Conservation (phyloP, 2,888 invertebrate genomes). For the Arenicola marina region DNA sequence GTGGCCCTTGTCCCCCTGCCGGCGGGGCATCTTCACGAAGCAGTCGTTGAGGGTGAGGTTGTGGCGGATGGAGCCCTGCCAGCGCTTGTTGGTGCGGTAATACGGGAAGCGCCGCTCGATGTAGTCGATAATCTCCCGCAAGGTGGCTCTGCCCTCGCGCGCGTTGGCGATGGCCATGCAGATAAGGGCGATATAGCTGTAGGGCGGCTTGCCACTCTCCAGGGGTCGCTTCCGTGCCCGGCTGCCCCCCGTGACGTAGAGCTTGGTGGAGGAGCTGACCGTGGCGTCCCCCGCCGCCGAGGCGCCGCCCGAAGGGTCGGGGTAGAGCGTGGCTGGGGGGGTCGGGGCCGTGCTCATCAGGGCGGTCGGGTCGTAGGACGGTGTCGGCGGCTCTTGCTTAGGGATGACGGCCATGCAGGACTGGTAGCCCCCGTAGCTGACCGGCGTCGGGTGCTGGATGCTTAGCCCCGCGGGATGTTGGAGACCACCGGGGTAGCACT, state of each 20-base stretch:
- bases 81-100: slow-evolving; percentile 45
- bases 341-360: too few relatives aligned
- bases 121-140: slow-evolving; percentile 48
- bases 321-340: not conserved
- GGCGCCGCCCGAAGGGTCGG: not conserved
- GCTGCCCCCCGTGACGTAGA: slow-evolving; percentile 10
- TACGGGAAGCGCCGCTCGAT: slow-evolving; percentile 45
- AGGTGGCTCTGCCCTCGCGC: slow-evolving; percentile 36
- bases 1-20: slow-evolving; percentile 48
- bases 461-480: too few relatives aligned
- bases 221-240: slow-evolving; percentile 41
- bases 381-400: too few relatives aligned
- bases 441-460: too few relatives aligned
- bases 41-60: slow-evolving; percentile 54
- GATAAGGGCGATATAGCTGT: slow-evolving; percentile 50
- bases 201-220: slow-evolving; percentile 50
- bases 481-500: too few relatives aligned
- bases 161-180: slow-evolving; percentile 51
- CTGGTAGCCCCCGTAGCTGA: too few relatives aligned
- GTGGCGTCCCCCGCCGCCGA: not conserved
- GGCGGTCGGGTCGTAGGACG: too few relatives aligned
- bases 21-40: slow-evolving; percentile 46
- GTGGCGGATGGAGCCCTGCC: slow-evolving; percentile 52
- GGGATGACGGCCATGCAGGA: too few relatives aligned
- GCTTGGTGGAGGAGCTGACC: not conserved